Base-by-base conservation (phyloP, 2,113 vertebrate species). In the Oncorhynchus mykiss region DNA sequence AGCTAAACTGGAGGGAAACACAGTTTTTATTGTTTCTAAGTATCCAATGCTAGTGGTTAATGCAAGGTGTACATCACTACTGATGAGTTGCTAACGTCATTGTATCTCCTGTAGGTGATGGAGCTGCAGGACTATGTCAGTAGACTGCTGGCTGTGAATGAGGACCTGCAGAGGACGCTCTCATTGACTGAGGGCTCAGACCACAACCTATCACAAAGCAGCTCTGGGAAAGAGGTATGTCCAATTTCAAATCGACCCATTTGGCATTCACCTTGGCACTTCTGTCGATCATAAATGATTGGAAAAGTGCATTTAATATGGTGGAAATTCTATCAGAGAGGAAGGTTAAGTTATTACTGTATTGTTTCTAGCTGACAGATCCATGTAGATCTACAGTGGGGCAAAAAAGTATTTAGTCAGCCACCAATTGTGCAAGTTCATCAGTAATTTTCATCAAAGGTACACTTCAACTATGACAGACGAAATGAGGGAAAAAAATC, bases 121-220 rank as follows among this genome's bases (percentile, higher is more conserved):
- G 96, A 96, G 66, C 94, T 98, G 25, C 89, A 96, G 80, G 92
- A 93, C 12, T 81, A 84, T 67, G 88, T 96, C 67, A 94, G 87
- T 78, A 90, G 91, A 31, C 87, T 96, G 72, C 91, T 96, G 67
- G 71, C 88, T 57, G 48, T 91, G 74, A 96, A 96, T 84, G 85
- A 87, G 64, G 92, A 95, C 5, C 86, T 95, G 65, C 93, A 92
- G 85, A 91, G 81, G 74, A 92, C 87, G 5, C 45, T 81, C 70
- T 81, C 81, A 1, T 16, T 68, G 1, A 18, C 75, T 0, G 62
- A 67, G 67, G 45, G 25, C n/a, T 34, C 59, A 27, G 64, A 71
- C 20, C 16, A 25, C 51, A 29, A 64, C 45, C 13, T 70, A 18
- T 20, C 57, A 22, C 11, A 24, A 5, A 13, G 69, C 20, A n/a